Conservation (phyloP, 2,888 invertebrate species). For the Drosophila tanythrix region DNA sequence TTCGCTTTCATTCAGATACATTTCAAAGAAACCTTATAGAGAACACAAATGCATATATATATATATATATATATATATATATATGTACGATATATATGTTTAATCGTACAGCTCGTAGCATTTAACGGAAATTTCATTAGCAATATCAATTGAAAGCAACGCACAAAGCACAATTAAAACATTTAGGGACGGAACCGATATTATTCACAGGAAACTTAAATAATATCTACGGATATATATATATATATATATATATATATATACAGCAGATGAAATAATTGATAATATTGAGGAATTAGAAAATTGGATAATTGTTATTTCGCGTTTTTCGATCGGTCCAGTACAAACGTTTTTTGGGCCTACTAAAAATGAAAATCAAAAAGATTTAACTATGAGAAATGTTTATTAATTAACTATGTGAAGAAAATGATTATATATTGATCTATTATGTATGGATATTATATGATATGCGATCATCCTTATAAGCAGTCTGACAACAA, state of each 20-base stretch:
- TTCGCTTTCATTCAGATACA: constrained; percentile 13
- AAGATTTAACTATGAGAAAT: constrained; percentile 29
- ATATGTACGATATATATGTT: background rate
- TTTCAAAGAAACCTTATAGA: constrained; percentile 14
- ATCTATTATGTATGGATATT: constrained; percentile 20
- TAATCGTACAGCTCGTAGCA: constrained; percentile 17
- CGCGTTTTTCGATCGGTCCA: constrained; percentile 45
- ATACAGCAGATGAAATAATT: constrained; percentile 5
- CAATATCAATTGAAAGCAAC: constrained; percentile 19
- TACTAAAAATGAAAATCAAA: constrained; percentile 8
- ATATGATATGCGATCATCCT: constrained; percentile 28
- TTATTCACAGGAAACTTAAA: background rate
- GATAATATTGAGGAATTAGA: constrained; percentile 17
- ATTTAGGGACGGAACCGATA: constrained; percentile 1
- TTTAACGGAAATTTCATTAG: constrained; percentile 38
- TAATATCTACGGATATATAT: background rate
- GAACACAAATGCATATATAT: constrained; percentile 12
- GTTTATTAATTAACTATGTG: constrained; percentile 40
- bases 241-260: background rate
- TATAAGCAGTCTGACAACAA: constrained; percentile 14
- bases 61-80: constrained; percentile 6
- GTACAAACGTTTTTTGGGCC: constrained; percentile 46
- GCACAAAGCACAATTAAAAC: constrained; percentile 37
- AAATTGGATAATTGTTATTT: constrained; percentile 52
- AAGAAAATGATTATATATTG: constrained; percentile 21